A percentile compares a stretch with the other conserved stretches of the same genome.
Evolutionary conservation across 2,888 invertebrate species (phyloP).

Genomic region (Macrosiphum euphorbiae): DNA sequence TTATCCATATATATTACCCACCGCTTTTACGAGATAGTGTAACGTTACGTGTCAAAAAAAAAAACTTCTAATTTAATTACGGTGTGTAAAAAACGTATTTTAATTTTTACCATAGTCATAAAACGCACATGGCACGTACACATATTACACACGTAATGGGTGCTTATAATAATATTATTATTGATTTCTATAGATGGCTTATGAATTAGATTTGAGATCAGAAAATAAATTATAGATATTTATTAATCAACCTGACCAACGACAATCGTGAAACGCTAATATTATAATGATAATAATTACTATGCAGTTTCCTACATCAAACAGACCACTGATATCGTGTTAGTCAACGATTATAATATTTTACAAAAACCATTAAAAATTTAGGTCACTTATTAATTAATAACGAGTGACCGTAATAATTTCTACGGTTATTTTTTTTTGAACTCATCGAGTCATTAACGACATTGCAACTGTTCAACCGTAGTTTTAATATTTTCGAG

Average conservation of each 20-base stretch:
- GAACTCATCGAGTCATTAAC: background rate
- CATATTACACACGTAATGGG: background rate
- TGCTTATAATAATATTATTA: background rate
- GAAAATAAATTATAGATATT: background rate
- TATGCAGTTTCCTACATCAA: background rate
- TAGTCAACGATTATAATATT: background rate
- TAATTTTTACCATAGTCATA: background rate
- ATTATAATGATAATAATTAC: background rate
- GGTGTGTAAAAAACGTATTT: conserved; percentile 15
- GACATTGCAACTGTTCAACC: background rate
- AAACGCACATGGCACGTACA: background rate
- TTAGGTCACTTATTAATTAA: background rate
- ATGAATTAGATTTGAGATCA: background rate
- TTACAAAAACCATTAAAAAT: background rate
- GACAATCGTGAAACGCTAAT: background rate
- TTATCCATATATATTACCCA: background rate
- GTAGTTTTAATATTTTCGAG: background rate
- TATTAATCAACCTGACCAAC: background rate
- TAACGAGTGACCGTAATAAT: background rate
- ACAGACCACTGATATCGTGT: background rate
- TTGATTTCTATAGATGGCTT: background rate
- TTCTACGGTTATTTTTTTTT: background rate
- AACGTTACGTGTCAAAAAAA: conserved; percentile 23
- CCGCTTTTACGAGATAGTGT: conserved; percentile 2
- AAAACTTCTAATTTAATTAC: background rate